These are phyloP conservation scores for Zaprionus bogoriensis DNA, from an alignment of 2,888 invertebrate genomes.

Conservation along the genomic window DNA sequence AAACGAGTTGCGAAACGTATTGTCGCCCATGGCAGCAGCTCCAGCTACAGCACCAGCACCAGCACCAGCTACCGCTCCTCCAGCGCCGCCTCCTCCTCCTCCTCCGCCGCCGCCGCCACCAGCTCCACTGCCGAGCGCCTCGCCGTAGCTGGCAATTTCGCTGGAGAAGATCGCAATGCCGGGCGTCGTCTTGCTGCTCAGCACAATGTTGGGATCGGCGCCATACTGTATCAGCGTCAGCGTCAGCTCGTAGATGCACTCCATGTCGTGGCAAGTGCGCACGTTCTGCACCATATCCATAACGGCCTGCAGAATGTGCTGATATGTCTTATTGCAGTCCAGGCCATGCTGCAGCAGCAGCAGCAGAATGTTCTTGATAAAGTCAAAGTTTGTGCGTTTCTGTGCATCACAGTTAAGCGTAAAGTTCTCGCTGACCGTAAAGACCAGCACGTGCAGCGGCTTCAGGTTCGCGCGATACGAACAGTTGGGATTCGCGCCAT, in stretches of 20 bases:
- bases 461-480: conserved; percentile 87
- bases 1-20: conserved; percentile 82
- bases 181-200: conserved; percentile 83
- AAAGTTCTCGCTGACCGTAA: conserved; percentile 88
- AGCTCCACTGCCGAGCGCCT: conserved; percentile 65
- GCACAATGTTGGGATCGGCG: conserved; percentile 88
- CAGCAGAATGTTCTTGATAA: conserved; percentile 87
- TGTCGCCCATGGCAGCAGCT: conserved; percentile 65
- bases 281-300: conserved; percentile 89
- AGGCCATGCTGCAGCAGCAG: conserved; percentile 87
- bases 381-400: conserved; percentile 87
- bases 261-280: conserved; percentile 86
- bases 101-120: conserved; percentile 43
- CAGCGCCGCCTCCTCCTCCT: conserved; percentile 39
- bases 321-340: conserved; percentile 87
- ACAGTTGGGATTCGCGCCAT: conserved; percentile 90
- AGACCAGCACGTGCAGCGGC: conserved; percentile 88
- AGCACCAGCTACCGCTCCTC: conserved; percentile 40
- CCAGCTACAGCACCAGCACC: conserved; percentile 38
- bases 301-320: conserved; percentile 88
- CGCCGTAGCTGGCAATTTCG: conserved; percentile 82
- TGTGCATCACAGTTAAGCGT: conserved; percentile 87
- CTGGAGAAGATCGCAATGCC: conserved; percentile 82
- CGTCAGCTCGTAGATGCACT: conserved; percentile 88
- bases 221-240: conserved; percentile 89